Percentiles rank a stretch among this genome's conserved stretches.
Evolutionary conservation across 2,113 vertebrate genomes (phyloP).

Genomic region (Hemiscyllium ocellatum): DNA sequence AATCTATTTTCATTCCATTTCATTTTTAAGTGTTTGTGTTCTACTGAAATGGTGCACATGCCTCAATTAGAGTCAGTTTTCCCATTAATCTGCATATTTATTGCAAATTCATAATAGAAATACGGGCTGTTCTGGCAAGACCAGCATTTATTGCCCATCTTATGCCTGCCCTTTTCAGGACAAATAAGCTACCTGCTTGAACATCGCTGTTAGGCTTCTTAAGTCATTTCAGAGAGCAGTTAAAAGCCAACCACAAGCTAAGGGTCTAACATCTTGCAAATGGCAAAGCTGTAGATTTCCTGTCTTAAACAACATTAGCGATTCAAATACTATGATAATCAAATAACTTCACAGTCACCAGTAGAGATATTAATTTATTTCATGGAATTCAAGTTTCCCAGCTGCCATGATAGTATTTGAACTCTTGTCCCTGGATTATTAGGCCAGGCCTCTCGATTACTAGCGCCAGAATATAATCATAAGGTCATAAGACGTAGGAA

Average conservation of each 20-base stretch:
- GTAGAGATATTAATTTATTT: too few species aligned
- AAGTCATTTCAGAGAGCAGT: not conserved
- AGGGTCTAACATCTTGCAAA: not conserved
- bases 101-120: not conserved
- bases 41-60: not conserved
- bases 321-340: too few species aligned
- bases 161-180: not conserved
- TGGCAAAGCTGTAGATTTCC: too few species aligned
- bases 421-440: too few species aligned
- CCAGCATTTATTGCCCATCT: not conserved
- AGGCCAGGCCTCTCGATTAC: too few species aligned
- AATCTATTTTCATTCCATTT: not conserved
- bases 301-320: too few species aligned
- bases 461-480: too few species aligned
- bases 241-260: not conserved
- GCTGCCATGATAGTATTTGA: too few species aligned
- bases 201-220: not conserved
- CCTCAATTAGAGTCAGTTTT: not conserved
- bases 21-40: not conserved
- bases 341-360: too few species aligned
- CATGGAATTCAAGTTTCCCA: too few species aligned
- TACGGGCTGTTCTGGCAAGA: not conserved
- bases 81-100: slow-evolving; percentile 2
- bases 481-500: too few species aligned
- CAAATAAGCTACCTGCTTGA: not conserved